Conservation (phyloP, 2,113 vertebrate genomes). For the Desmodus rotundus region DNA sequence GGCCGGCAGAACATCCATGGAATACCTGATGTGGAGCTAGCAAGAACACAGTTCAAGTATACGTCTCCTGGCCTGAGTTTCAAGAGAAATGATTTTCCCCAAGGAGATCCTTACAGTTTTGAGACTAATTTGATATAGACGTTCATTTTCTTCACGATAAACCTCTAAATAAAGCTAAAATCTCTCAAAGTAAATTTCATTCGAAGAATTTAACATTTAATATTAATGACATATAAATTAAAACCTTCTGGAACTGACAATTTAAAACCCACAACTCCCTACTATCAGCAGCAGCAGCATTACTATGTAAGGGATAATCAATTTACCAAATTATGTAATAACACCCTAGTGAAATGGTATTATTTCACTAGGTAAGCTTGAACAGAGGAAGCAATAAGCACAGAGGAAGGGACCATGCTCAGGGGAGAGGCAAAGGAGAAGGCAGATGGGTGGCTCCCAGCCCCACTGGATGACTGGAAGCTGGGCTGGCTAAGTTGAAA, state of each 20-base stretch:
- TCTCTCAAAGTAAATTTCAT: not conserved
- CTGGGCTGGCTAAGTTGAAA: not conserved
- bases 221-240: not conserved
- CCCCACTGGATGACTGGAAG: not conserved
- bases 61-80: not conserved
- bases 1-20: not conserved
- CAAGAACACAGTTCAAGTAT: not conserved
- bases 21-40: not conserved
- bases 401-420: not conserved
- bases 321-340: not conserved
- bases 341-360: not conserved
- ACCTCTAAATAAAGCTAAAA: not conserved
- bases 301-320: not conserved
- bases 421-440: not conserved
- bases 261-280: not conserved
- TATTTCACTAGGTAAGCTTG: not conserved
- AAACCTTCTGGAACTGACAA: not conserved
- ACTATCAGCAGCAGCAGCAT: not conserved
- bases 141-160: not conserved
- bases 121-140: not conserved
- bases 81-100: not conserved
- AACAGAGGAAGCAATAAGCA: not conserved
- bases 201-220: not conserved
- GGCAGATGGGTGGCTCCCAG: not conserved
- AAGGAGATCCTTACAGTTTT: not conserved